Conservation (phyloP, 1,140 invertebrate species). For the Centruroides sculpturatus region DNA sequence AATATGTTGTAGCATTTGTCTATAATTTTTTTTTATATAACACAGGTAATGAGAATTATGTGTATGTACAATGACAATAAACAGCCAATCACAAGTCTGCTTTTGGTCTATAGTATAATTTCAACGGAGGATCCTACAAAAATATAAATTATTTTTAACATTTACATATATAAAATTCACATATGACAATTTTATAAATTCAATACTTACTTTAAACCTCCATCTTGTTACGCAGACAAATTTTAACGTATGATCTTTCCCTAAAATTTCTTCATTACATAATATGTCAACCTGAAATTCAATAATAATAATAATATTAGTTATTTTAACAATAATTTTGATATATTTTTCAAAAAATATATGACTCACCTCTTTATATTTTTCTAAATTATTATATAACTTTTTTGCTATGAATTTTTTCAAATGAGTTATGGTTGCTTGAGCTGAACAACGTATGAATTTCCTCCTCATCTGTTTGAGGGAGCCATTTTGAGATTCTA, state of each 20-base stretch:
- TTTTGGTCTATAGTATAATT: constrained; percentile 18
- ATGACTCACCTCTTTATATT: constrained; percentile 82
- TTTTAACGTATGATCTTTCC: constrained; percentile 96
- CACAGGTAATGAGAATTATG: no score
- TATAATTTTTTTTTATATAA: no score
- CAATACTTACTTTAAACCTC: constrained; percentile 58
- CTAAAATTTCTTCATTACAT: constrained; percentile 94
- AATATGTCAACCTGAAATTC: constrained; percentile 81
- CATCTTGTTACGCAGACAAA: constrained; percentile 96
- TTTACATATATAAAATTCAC: not conserved
- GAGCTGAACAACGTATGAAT: constrained; percentile 85
- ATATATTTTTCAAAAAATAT: not conserved
- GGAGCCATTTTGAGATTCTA: constrained; percentile 55
- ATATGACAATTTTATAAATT: not conserved
- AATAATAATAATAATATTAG: not conserved
- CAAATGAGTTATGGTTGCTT: constrained; percentile 89
- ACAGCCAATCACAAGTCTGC: constrained; percentile 8
- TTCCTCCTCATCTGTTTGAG: constrained; percentile 69
- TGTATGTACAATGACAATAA: not conserved
- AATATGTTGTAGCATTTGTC: no score
- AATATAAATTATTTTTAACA: not conserved
- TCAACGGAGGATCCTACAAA: constrained; percentile 19
- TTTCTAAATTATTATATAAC: constrained; percentile 74
- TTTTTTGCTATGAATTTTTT: constrained; percentile 97
- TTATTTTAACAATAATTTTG: not conserved